phyloP scores from a whole-genome alignment of 1,140 invertebrate genomes.

The Macrocentrus cingulum region DNA sequence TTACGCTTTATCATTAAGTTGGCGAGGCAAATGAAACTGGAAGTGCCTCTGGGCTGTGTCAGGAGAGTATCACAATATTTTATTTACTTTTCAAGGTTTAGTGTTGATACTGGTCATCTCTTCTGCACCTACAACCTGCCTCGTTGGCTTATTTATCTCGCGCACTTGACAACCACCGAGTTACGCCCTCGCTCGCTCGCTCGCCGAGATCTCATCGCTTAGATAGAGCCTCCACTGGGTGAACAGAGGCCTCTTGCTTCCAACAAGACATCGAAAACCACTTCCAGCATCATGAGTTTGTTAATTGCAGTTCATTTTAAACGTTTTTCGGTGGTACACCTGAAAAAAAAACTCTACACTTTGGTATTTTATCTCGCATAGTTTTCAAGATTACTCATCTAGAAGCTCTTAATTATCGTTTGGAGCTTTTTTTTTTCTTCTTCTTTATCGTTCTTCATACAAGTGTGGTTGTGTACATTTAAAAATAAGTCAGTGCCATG shows the following conservation, averaged over 20 bases:
- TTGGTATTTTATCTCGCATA: too few species aligned
- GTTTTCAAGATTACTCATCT: too few species aligned
- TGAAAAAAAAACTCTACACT: too few species aligned
- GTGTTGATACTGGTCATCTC: not conserved
- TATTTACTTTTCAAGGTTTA: slow-evolving; percentile 9
- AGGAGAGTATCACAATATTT: slow-evolving; percentile 10
- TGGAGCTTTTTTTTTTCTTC: too few species aligned
- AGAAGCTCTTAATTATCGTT: too few species aligned
- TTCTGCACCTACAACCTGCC: not conserved
- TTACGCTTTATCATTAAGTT: slow-evolving; percentile 23
- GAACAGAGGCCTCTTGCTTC: too few species aligned
- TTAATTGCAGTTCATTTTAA: too few species aligned
- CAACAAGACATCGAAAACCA: too few species aligned
- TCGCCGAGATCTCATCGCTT: slow-evolving; percentile 13
- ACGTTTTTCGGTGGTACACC: too few species aligned
- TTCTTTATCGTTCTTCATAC: too few species aligned
- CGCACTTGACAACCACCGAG: slow-evolving; percentile 3
- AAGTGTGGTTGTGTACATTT: not conserved
- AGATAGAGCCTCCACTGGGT: slow-evolving; percentile 17
- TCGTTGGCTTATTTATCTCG: slow-evolving; percentile 17
- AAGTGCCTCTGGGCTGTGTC: slow-evolving; percentile 7
- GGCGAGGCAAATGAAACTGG: slow-evolving; percentile 15
- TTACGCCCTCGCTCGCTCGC: slow-evolving; percentile 14
- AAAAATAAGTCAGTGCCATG: not conserved
- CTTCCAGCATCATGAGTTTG: too few species aligned